Base-by-base conservation (phyloP, 2,888 invertebrate species). In the Mythimna impura region DNA sequence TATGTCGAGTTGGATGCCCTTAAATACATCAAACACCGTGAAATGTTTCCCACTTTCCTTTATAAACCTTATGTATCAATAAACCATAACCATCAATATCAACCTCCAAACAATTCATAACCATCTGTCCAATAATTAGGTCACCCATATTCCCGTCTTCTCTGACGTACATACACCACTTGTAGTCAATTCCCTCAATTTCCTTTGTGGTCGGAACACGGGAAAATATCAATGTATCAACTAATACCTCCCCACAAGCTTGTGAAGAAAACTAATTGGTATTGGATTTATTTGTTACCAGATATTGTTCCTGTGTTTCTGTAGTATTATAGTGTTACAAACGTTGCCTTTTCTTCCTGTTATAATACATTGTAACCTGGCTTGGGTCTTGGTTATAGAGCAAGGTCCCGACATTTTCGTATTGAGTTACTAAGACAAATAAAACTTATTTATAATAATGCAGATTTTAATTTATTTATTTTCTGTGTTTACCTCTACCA, bases 201-300 rank as follows among this genome's bases (percentile, higher is more conserved):
- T 76, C 63, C 36, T 76, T 78, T 60, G 78, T 54, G 22, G 14
- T 30, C 9, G 9, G 9, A n/a, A 64, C 22, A 61, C 43, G 47
- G 64, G 43, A 63, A 78, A 78, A 78, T 78, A 78, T 73, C 54
- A 55, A 50, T 64, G 47, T 80, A 75, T 43, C 43, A 55, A 12
- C 50, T 61, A 80, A 74, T 75, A 52, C 52, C 50, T 80, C 50
- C 22, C 14, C 5, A 8, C 20, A 20, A 64, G 72, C 36, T 54
- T 40, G 14, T 64, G 22, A 25, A 12, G 47, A 10, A 9, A 64
- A 64, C n/a, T 71, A 71, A 78, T 76, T 78, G 63, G 5, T 64
- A 64, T 64, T 64, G 40, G 60, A 55, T 47, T 17, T 69, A 58
- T 78, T 30, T 54, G 63, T 64, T 52, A 58, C n/a, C 36, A 12